These are phyloP conservation scores for Ranitomeya imitator DNA, from an alignment of 2,113 vertebrate species.

Conservation along the genomic window DNA sequence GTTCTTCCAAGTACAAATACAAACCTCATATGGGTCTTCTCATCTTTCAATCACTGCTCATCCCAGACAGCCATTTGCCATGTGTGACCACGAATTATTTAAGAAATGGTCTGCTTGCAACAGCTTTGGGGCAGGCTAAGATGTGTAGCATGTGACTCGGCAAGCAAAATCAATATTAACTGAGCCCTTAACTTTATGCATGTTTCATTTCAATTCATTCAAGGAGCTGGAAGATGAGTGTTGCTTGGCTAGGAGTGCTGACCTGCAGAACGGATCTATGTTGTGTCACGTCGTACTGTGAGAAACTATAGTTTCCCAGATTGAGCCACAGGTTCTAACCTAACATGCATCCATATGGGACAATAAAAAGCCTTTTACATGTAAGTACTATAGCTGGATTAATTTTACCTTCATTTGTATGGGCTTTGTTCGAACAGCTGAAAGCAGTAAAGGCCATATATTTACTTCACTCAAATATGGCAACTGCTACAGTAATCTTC, in stretches of 20 bases:
- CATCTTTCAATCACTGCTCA: constrained; percentile 41
- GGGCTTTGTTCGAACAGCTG: neutral
- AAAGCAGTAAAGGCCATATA: constrained; percentile 9
- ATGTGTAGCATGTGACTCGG: neutral
- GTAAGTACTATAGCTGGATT: constrained; percentile 19
- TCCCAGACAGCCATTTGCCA: constrained; percentile 36
- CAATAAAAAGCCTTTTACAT: constrained; percentile 26
- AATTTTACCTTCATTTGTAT: constrained; percentile 10
- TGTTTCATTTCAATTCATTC: constrained; percentile 42
- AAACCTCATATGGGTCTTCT: neutral
- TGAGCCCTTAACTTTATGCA: neutral
- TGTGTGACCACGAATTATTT: constrained; percentile 39
- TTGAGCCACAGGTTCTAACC: neutral
- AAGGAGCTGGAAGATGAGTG: neutral
- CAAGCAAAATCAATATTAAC: constrained; percentile 31
- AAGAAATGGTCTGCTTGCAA: constrained; percentile 36
- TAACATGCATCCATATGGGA: constrained; percentile 12
- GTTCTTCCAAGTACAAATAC: constrained; percentile 13
- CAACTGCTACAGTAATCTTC: constrained; percentile 34
- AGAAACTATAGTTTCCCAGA: constrained; percentile 14
- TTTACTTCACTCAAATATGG: constrained; percentile 14
- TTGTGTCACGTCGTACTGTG: neutral
- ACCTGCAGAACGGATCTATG: constrained; percentile 9
- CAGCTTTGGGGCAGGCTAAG: constrained; percentile 56
- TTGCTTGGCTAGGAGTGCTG: neutral